These are phyloP conservation scores for Mamestra configurata DNA, from an alignment of 1,140 invertebrate species.

Conservation along the genomic window DNA sequence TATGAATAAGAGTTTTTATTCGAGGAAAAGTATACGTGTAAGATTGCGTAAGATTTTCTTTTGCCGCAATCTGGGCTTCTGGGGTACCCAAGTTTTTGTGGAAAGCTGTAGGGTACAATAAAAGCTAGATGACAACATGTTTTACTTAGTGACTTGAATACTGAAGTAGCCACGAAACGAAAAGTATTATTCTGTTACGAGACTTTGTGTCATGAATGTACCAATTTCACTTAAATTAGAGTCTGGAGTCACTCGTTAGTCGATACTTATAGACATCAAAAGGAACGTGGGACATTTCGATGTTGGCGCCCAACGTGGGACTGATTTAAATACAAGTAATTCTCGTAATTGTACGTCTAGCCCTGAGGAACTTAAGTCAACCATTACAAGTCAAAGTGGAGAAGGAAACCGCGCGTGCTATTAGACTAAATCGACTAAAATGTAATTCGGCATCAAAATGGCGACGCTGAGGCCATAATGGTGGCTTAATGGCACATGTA, in stretches of 20 bases:
- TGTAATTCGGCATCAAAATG: slow-evolving; percentile 67
- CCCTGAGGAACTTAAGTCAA: slow-evolving; percentile 52
- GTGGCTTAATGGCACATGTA: slow-evolving; percentile 68
- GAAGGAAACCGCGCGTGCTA: slow-evolving; percentile 55
- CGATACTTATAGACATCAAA: background rate
- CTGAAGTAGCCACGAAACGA: background rate
- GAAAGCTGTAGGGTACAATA: slow-evolving; percentile 19
- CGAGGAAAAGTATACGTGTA: slow-evolving; percentile 25
- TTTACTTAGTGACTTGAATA: slow-evolving; percentile 31
- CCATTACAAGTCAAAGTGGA: slow-evolving; percentile 59
- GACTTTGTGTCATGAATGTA: background rate
- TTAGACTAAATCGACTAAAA: slow-evolving; percentile 68
- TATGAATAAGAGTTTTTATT: slow-evolving; percentile 47
- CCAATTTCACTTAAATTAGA: background rate
- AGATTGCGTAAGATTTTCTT: slow-evolving; percentile 40
- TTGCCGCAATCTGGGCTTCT: slow-evolving; percentile 38
- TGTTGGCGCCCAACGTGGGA: slow-evolving; percentile 55
- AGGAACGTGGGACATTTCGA: background rate
- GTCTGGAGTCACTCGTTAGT: background rate
- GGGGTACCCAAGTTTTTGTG: slow-evolving; percentile 8
- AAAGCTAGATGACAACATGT: slow-evolving; percentile 35
- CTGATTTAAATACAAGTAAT: slow-evolving; percentile 46
- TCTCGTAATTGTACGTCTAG: slow-evolving; percentile 22
- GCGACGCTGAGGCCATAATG: slow-evolving; percentile 61
- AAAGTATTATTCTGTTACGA: background rate